These are phyloP conservation scores for Dynastes maya DNA, from an alignment of 2,888 invertebrate species.

Conservation along the genomic window DNA sequence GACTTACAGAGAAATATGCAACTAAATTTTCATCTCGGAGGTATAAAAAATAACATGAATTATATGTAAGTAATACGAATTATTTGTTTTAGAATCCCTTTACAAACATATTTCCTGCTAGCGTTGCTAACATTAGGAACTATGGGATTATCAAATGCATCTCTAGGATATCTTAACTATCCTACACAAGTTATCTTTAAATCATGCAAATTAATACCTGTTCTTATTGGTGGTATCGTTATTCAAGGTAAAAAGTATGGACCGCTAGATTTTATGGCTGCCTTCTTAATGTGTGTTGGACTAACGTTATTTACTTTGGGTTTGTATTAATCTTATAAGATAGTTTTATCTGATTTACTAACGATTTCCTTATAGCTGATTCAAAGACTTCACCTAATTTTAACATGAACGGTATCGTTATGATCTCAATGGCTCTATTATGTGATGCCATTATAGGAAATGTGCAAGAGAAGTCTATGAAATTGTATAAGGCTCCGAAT, in stretches of 20 bases:
- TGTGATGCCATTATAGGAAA: constrained; percentile 98
- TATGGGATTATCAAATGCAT: constrained; percentile 96
- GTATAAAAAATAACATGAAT: constrained; percentile 44
- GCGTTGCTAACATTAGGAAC: constrained; percentile 93
- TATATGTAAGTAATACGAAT: neutral
- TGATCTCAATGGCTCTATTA: constrained; percentile 88
- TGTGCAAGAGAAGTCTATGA: constrained; percentile 97
- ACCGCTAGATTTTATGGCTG: constrained; percentile 87
- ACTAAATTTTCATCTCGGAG: constrained; percentile 51
- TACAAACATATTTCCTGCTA: constrained; percentile 84
- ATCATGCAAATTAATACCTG: constrained; percentile 97
- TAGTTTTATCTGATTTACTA: neutral
- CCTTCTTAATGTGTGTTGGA: constrained; percentile 90
- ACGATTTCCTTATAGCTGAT: constrained; percentile 73
- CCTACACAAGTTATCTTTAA: constrained; percentile 98
- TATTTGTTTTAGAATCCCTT: constrained; percentile 81
- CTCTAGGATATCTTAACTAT: constrained; percentile 95
- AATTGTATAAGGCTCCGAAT: constrained; percentile 85
- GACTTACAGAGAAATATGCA: constrained; percentile 79
- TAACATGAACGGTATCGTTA: constrained; percentile 78
- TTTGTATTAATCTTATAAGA: constrained; percentile 67
- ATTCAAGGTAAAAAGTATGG: constrained; percentile 93
- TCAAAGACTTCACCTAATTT: constrained; percentile 85
- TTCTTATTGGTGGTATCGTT: constrained; percentile 93
- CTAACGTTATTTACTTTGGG: constrained; percentile 93